These are phyloP conservation scores for Ecliptopera silaceata DNA, from an alignment of 2,888 invertebrate genomes.

Conservation along the genomic window DNA sequence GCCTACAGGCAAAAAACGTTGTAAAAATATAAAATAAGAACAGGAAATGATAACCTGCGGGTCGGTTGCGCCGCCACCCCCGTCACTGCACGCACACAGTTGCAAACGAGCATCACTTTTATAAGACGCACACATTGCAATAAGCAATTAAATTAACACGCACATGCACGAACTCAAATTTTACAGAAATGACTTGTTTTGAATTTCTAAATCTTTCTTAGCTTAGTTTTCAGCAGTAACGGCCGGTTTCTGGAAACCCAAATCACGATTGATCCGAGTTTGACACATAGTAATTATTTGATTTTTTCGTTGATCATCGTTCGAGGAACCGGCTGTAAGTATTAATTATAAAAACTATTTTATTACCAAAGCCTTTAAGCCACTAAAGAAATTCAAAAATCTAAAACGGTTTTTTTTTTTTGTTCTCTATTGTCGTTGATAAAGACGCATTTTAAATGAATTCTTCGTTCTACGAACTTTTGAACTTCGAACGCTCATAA, in stretches of 20 bases:
- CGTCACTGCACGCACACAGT: slow-evolving; percentile 43
- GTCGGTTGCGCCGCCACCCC: slow-evolving; percentile 63
- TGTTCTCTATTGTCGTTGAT: no score
- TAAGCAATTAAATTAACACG: slow-evolving; percentile 44
- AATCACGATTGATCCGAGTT: no score
- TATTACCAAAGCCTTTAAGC: no score
- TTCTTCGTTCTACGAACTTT: slow-evolving; percentile 11
- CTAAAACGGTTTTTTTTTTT: no score
- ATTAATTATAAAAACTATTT: no score
- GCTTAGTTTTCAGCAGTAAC: neutral
- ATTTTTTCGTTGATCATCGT: no score
- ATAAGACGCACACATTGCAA: slow-evolving; percentile 35
- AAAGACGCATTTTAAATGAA: neutral
- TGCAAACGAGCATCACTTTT: slow-evolving; percentile 36
- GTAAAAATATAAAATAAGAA: slow-evolving; percentile 80
- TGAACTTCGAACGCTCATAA: slow-evolving; percentile 39
- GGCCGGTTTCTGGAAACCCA: no score
- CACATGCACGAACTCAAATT: slow-evolving; percentile 27
- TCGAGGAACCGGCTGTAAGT: no score
- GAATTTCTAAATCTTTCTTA: neutral
- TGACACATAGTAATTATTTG: no score
- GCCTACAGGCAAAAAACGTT: slow-evolving; percentile 70
- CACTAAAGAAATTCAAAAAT: no score
- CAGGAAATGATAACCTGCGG: slow-evolving; percentile 83
- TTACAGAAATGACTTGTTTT: slow-evolving; percentile 24